A percentile compares a stretch with the other conserved stretches of the same genome.
Conservation (phyloP, 2,888 invertebrate genomes). For the Ochropleura plecta region DNA sequence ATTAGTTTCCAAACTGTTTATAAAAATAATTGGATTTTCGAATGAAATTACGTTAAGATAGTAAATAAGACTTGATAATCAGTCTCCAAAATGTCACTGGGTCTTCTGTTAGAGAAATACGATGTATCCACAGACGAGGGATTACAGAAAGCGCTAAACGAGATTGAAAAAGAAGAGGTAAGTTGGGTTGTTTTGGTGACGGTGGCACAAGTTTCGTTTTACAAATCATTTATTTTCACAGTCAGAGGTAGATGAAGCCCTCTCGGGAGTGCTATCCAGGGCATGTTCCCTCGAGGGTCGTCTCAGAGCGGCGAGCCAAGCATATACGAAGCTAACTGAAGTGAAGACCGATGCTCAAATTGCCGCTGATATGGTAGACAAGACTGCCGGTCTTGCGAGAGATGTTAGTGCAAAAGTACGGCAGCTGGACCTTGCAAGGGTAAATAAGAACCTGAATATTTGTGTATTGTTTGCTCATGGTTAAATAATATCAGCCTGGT, state of each 20-base stretch:
- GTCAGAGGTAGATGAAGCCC: constrained; percentile 93
- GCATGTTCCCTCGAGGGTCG: constrained; percentile 95
- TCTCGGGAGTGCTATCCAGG: constrained; percentile 93
- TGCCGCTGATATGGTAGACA: constrained; percentile 95
- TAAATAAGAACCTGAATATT: constrained; percentile 79
- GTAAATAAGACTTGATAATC: constrained; percentile 2
- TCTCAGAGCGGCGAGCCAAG: constrained; percentile 94
- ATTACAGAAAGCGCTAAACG: constrained; percentile 89
- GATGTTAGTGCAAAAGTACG: constrained; percentile 99
- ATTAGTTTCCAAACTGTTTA: constrained; percentile 36
- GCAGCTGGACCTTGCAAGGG: constrained; percentile 97
- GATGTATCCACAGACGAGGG: constrained; percentile 90
- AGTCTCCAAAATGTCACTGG: constrained; percentile 75
- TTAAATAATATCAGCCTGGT: not conserved
- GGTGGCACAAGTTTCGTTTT: constrained; percentile 54
- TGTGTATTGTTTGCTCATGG: not conserved
- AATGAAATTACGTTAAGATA: not conserved
- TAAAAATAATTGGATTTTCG: constrained; percentile 7
- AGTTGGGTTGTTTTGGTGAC: constrained; percentile 63
- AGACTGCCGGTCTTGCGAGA: constrained; percentile 96
- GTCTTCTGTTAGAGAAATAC: constrained; percentile 85
- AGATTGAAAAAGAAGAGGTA: constrained; percentile 91
- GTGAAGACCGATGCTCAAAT: constrained; percentile 95
- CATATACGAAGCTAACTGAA: constrained; percentile 94
- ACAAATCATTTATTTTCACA: constrained; percentile 76